Evolutionary conservation across 2,888 invertebrate species (phyloP).

Genomic region (Drymonia ruficornis): DNA sequence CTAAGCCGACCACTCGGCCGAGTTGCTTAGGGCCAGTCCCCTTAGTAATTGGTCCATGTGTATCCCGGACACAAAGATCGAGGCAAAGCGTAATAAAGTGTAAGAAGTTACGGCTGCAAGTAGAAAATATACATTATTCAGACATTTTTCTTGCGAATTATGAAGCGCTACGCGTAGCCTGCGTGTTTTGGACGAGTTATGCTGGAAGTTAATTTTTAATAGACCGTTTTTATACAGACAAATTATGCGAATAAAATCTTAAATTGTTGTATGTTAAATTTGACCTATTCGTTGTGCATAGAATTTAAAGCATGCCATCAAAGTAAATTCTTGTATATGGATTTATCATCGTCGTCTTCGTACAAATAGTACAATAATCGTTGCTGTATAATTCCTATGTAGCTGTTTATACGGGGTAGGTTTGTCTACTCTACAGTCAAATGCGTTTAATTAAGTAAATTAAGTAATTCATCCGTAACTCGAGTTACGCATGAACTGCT

Average conservation of each 20-base stretch:
- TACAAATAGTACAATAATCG: not conserved
- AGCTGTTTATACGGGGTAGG: not conserved
- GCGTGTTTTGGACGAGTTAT: constrained; percentile 69
- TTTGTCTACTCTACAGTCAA: not conserved
- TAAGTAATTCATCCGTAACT: constrained; percentile 60
- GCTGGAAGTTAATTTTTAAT: constrained; percentile 45
- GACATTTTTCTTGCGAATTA: constrained; percentile 69
- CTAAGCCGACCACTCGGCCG: too few species aligned
- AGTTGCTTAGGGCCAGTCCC: too few species aligned
- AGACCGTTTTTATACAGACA: constrained; percentile 35
- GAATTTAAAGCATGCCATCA: constrained; percentile 16
- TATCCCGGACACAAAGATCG: constrained; percentile 47
- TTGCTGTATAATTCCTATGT: not conserved
- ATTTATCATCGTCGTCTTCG: not conserved
- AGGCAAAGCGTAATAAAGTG: constrained; percentile 50
- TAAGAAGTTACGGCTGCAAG: constrained; percentile 54
- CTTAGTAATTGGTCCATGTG: too few species aligned
- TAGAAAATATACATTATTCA: constrained; percentile 71
- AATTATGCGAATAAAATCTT: constrained; percentile 37
- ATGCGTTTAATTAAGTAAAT: constrained; percentile 55
- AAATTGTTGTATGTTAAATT: constrained; percentile 41
- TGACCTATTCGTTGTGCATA: constrained; percentile 37
- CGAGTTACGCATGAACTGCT: constrained; percentile 58
- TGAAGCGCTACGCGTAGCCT: constrained; percentile 61
- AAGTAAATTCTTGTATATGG: constrained; percentile 1